A percentile compares a stretch with the other conserved stretches of the same genome.
These are phyloP conservation scores for Drosophila persimilis DNA, from an alignment of 1,140 invertebrate genomes.

Conservation along the genomic window DNA sequence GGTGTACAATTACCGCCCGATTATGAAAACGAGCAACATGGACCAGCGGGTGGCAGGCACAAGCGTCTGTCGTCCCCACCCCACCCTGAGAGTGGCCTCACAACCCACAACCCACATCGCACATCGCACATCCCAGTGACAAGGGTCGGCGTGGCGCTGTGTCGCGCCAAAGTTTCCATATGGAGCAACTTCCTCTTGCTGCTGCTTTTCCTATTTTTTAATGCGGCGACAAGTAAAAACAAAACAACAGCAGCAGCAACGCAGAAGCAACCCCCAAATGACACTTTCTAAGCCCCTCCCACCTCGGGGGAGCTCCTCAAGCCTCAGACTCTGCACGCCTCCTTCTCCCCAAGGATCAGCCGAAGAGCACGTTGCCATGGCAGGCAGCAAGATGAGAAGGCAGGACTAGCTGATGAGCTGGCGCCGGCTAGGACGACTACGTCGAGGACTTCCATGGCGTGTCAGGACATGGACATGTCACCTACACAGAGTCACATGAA, in stretches of 20 bases:
- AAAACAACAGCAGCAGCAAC: conserved; percentile 45
- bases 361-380: conserved; percentile 53
- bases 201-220: conserved; percentile 70
- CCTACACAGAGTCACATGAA: conserved; percentile 47
- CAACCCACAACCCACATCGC: background rate
- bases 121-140: background rate
- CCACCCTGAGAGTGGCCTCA: background rate
- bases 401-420: conserved; percentile 68
- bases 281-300: conserved; percentile 48
- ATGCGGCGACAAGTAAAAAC: conserved; percentile 72
- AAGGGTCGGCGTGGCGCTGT: conserved; percentile 38
- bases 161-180: conserved; percentile 54
- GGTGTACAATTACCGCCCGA: conserved; percentile 82
- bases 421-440: conserved; percentile 46
- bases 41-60: conserved; percentile 52
- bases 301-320: background rate
- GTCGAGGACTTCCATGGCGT: conserved; percentile 23
- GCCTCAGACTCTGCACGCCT: conserved; percentile 2
- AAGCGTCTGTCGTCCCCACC: conserved; percentile 40
- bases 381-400: conserved; percentile 11
- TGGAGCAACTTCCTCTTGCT: conserved; percentile 40
- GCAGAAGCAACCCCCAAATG: conserved; percentile 55
- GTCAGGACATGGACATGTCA: conserved; percentile 60
- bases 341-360: conserved; percentile 69
- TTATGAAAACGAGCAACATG: conserved; percentile 69